These are phyloP conservation scores for Drosophila fulvimacula DNA, from an alignment of 2,888 invertebrate species.

Conservation along the genomic window DNA sequence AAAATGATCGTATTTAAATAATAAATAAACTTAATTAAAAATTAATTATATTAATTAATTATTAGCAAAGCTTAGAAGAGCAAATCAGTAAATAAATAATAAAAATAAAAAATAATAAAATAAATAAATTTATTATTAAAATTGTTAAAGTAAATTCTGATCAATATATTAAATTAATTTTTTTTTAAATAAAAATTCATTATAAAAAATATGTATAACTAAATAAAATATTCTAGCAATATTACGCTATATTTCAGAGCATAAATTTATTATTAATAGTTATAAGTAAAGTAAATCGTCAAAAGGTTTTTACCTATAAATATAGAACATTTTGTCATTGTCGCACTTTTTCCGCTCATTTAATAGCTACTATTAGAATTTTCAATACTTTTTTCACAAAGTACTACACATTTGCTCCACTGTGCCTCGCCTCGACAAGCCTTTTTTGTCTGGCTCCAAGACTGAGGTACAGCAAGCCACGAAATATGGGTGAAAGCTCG, in stretches of 20 bases:
- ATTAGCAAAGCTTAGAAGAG: too few relatives aligned
- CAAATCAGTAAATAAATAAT: too few relatives aligned
- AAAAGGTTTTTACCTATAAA: too few relatives aligned
- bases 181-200: too few relatives aligned
- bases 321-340: neutral
- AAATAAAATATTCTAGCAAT: neutral
- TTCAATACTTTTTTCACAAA: neutral
- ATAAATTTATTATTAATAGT: neutral
- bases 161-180: too few relatives aligned
- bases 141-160: neutral
- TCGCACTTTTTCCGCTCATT: neutral
- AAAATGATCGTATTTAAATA: neutral
- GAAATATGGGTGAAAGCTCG: slow-evolving; percentile 57
- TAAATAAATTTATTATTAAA: neutral
- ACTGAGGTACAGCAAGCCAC: neutral
- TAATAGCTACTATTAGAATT: too few relatives aligned
- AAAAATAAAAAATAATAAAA: too few relatives aligned
- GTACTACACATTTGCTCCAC: neutral
- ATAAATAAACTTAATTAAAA: too few relatives aligned
- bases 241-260: too few relatives aligned
- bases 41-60: too few relatives aligned
- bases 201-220: too few relatives aligned
- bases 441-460: slow-evolving; percentile 18
- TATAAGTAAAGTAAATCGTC: too few relatives aligned
- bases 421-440: neutral